phyloP scores from a whole-genome alignment of 2,113 vertebrate species.

The Pteronura brasiliensis region DNA sequence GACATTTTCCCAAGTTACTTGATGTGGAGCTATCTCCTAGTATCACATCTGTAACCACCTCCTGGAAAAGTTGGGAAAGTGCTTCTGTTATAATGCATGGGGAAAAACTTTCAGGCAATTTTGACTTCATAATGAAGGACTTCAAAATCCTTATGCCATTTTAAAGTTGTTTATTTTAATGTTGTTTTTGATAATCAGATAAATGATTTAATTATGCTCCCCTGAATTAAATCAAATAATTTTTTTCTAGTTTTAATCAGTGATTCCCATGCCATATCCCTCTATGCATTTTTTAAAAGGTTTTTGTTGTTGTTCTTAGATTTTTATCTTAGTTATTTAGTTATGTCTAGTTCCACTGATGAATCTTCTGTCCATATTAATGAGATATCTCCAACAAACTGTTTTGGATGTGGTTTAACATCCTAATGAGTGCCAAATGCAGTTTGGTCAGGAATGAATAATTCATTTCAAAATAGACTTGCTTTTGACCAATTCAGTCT shows the following conservation, averaged over 20 bases:
- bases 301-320: background rate
- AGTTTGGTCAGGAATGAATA: conserved; percentile 25
- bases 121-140: background rate
- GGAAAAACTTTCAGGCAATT: background rate
- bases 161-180: conserved; percentile 31
- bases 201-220: conserved; percentile 1
- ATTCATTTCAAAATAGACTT: conserved; percentile 32
- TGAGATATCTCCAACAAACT: background rate
- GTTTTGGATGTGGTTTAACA: background rate
- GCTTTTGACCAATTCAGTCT: background rate
- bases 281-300: background rate
- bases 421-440: conserved; percentile 27
- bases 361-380: background rate
- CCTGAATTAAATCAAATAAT: background rate
- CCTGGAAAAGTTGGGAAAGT: background rate
- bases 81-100: background rate
- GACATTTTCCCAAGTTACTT: background rate
- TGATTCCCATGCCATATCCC: background rate
- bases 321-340: background rate
- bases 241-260: conserved; percentile 26
- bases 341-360: background rate
- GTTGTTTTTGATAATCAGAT: conserved; percentile 16
- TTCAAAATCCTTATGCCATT: conserved; percentile 31
- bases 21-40: background rate
- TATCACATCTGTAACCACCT: background rate